Evolutionary conservation across 2,888 invertebrate species (phyloP).

Genomic region (Monochamus alternatus): DNA sequence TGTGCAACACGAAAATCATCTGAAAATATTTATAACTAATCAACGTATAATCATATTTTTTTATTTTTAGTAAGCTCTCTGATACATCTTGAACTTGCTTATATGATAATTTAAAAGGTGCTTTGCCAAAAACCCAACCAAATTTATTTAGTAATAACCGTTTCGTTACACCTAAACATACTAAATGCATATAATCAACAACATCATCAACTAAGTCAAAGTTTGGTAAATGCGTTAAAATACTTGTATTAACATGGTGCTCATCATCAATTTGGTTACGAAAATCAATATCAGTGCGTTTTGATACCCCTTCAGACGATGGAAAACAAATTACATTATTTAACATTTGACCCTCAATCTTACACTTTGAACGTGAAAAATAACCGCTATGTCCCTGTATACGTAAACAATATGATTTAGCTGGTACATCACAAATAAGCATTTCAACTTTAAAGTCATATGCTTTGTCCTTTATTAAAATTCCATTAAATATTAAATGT

Average conservation of each 20-base stretch:
- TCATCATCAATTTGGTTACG: conserved; percentile 29
- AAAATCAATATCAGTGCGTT: conserved; percentile 33
- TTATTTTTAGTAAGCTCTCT: conserved; percentile 21
- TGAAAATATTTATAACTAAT: no score
- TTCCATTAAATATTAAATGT: conserved; percentile 30
- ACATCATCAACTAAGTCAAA: conserved; percentile 37
- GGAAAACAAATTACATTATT: conserved; percentile 32
- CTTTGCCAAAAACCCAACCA: conserved; percentile 38
- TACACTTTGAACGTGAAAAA: conserved; percentile 37
- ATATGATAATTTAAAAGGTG: conserved; percentile 41
- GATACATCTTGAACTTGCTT: conserved; percentile 16
- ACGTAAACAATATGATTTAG: conserved; percentile 43
- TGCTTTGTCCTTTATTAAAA: conserved; percentile 17
- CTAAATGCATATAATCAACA: conserved; percentile 36
- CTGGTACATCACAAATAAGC: conserved; percentile 45
- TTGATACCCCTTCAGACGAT: conserved; percentile 14
- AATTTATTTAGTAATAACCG: conserved; percentile 33
- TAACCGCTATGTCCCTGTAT: conserved; percentile 42
- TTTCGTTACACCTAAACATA: conserved; percentile 30
- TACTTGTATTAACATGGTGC: conserved; percentile 28
- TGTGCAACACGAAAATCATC: no score
- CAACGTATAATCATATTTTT: conserved; percentile 20
- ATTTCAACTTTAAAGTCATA: conserved; percentile 27
- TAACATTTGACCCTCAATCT: conserved; percentile 33
- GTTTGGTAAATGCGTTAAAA: conserved; percentile 32